Evolutionary conservation across 1,140 invertebrate genomes (phyloP), one percentile per base, ranked within the genome.

Genomic region (Euborellia annulipes): DNA sequence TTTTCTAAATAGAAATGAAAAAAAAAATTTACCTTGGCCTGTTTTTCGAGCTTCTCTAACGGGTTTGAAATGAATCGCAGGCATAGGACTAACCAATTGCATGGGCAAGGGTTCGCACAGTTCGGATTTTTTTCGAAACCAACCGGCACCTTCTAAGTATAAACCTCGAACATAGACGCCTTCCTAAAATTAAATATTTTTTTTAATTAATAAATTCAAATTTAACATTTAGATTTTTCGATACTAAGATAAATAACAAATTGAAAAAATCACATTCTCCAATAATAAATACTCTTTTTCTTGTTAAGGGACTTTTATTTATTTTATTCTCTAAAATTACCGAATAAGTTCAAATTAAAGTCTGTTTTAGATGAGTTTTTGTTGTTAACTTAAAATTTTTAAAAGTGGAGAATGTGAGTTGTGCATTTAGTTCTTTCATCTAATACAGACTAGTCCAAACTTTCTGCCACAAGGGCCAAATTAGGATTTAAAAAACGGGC

Each of bases 51-150:
- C 53, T 76, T 82, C n/a, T 53, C 83, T 74, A 1, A 77, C 68
- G 0, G 85, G 85, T 58, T 80, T 86, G 56, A 93, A 86, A 58
- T 86, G 83, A 56, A 92, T 85, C 6, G 90, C 75, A 1, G 85
- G 82, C 78, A 94, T 79, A 3, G 76, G 61, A 50, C 72, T 81
- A 34, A 89, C 74, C 20, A 93, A 70, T 57, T 92, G 82, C 76
- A 92, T 89, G 0, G 86, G 75, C 41, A 75, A 61, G 2, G 87
- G 79, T 60, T 92, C 87, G 16, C 75, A 67, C n/a, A 93, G 71
- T 54, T 72, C 72, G 16, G 75, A 72, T 14, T 72, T 72, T 55
- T 79, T 79, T 45, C 70, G 74, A 58, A 85, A 76, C 88, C 88
- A 92, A 41, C 85, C 78, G 3, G 83, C 87, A 2, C 86, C 86